phyloP scores from a whole-genome alignment of 2,888 invertebrate species.

The Leptinotarsa rubiginosa region DNA sequence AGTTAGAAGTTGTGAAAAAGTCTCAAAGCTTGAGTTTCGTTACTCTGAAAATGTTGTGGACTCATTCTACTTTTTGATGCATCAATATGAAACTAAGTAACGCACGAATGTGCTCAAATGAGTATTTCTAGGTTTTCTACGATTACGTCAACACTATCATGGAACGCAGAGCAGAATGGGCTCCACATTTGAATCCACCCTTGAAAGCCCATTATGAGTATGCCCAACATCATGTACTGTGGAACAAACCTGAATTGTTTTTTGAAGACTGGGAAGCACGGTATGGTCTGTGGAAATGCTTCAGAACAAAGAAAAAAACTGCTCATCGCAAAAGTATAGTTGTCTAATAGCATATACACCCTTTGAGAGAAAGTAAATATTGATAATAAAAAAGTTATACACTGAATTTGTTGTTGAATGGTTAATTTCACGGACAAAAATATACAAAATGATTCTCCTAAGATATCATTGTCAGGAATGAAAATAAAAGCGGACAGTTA shows the following conservation, averaged over 20 bases:
- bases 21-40: no score
- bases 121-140: conserved; percentile 67
- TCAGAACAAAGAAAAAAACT: conserved; percentile 55
- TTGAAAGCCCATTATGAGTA: conserved; percentile 69
- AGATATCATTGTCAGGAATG: no score
- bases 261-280: conserved; percentile 76
- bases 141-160: conserved; percentile 72
- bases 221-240: conserved; percentile 70
- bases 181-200: conserved; percentile 76
- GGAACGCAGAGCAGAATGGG: conserved; percentile 70
- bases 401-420: no score
- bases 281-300: conserved; percentile 74
- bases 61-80: no score
- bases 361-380: background rate
- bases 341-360: background rate
- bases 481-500: no score
- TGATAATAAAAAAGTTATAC: no score
- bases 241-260: conserved; percentile 74
- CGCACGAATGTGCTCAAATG: no score
- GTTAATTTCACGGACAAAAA: no score
- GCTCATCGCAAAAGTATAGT: background rate
- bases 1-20: no score
- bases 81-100: no score
- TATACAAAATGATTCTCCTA: no score
- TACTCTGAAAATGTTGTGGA: no score